phyloP scores from a whole-genome alignment of 2,113 vertebrate genomes.

The Apeltes quadracus region DNA sequence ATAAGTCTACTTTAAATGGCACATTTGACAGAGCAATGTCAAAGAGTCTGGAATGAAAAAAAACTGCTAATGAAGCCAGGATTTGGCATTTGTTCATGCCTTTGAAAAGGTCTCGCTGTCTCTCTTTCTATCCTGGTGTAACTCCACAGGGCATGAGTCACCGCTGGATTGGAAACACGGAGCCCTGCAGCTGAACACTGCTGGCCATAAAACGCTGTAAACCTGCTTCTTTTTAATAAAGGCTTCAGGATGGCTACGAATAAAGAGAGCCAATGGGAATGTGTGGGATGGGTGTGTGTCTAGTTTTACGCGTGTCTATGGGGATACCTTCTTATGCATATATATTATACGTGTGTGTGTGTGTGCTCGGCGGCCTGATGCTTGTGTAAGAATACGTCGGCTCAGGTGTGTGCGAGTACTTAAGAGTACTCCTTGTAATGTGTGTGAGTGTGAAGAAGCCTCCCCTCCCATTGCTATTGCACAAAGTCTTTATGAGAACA shows the following conservation, averaged over 20 bases:
- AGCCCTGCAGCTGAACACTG: slow-evolving; percentile 39
- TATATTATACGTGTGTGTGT: neutral
- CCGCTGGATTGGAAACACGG: slow-evolving; percentile 28
- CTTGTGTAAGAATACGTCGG: slow-evolving; percentile 1
- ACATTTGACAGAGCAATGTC: slow-evolving; percentile 19
- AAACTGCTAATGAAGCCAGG: slow-evolving; percentile 6
- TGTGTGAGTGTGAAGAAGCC: slow-evolving; percentile 33
- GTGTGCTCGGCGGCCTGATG: neutral
- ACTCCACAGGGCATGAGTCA: slow-evolving; percentile 51
- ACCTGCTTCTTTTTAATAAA: slow-evolving; percentile 76
- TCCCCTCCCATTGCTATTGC: slow-evolving; percentile 37
- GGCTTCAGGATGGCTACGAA: slow-evolving; percentile 63
- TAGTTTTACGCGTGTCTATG: slow-evolving; percentile 1
- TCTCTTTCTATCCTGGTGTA: slow-evolving; percentile 18
- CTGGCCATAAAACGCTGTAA: slow-evolving; percentile 66
- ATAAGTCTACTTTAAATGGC: slow-evolving; percentile 10
- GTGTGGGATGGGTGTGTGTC: slow-evolving; percentile 12
- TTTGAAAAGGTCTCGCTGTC: slow-evolving; percentile 43
- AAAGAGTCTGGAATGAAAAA: neutral
- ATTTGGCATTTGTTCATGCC: slow-evolving; percentile 42
- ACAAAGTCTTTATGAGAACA: slow-evolving; percentile 66
- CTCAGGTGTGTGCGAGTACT: slow-evolving; percentile 19
- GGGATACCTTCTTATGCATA: slow-evolving; percentile 8
- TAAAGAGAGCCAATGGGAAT: slow-evolving; percentile 28
- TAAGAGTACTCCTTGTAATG: slow-evolving; percentile 39